Base-by-base conservation (phyloP, 2,797 vertebrate species). In the Ateles fusciceps region DNA sequence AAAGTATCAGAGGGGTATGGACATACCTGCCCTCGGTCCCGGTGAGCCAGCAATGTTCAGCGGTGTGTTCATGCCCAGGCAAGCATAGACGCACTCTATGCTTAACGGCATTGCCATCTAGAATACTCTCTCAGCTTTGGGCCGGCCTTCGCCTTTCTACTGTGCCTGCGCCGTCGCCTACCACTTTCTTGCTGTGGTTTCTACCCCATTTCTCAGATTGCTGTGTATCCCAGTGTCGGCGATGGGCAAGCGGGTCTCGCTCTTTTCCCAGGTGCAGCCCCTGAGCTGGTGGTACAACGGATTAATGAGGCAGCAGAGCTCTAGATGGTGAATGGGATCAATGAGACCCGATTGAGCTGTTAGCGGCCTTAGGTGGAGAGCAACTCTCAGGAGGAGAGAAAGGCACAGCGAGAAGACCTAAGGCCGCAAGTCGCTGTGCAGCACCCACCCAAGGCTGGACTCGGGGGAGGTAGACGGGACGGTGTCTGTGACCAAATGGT, bases 181-280 rank as follows among this genome's bases (percentile, higher is more conserved):
- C 46, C 7, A 36, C 74, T 89, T 75, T 81, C 33, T 92, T 80
- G 86, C 61, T 95, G 93, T 91, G 36, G 15, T 94, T 81, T 91
- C 44, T 94, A 76, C 79, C 36, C 64, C n/a, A 57, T 36, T 52
- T 84, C 48, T 78, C 55, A 17, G 39, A 3, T 59, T 71, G 79
- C 59, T 57, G 48, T 75, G 75, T 74, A 80, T 55, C 78, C 72
- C 15, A 26, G n/a, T 42, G 13, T 79, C n/a, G 21, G 6, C 46
- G 13, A 6, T 48, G 44, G 85, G 85, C 95, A 92, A 79, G 81
- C 52, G 30, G 0, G 1, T 39, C 13, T 0, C 13, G n/a, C n/a
- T 94, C 33, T 74, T 59, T 50, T 36, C 33, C 46, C 50, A 6
- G 9, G 30, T 71, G n/a, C 55, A 72, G 55, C 59, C 52, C 84